Evolutionary conservation across 2,888 invertebrate genomes (phyloP), one percentile per base, ranked within the genome.

Genomic region (Microplitis manilae): DNA sequence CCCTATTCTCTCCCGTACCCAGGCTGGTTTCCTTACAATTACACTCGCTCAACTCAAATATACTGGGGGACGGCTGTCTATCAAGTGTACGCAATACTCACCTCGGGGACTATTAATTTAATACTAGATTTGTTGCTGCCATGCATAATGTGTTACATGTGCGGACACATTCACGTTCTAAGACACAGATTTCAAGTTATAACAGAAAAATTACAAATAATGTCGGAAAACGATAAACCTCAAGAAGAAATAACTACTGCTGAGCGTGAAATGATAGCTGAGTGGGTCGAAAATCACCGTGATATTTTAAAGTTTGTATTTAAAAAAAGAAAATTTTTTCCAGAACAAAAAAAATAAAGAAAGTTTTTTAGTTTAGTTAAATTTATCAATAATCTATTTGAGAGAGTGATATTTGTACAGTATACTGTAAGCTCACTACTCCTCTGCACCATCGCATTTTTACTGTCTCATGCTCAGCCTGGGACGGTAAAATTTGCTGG

Each of bases 11-110:
- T 62, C n/a, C 20, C 20, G 20, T 62, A 62, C 4, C n/a, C 9
- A 62, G 62, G 62, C 4, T 62, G 62, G 62, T 17, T 62, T 7
- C 62, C 62, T 2, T 62, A 62, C 20, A 62, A 62, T 62, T 62
- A 62, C 20, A 17, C 17, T 2, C n/a, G 9, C 15, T 4, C 62
- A 15, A 20, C 20, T 15, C 7, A 30, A 30, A 30, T 62, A 13
- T 62, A 62, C 17, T 62, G 62, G 62, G n/a, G 7, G 6, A 62
- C 62, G 8, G 62, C 17, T 7, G 5, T 62, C 15, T 62, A 15
- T 15, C 62, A 62, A 15, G 9, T 62, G 17, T 62, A 62, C 20
- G 20, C 62, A 62, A 15, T 62, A 7, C 4, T 8, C 15, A 62
- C 4, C 15, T 5, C 62, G 8, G 15, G n/a, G 9, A 8, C 17